phyloP scores from a whole-genome alignment of 2,888 invertebrate genomes.

The Meiosimyza decipiens region DNA sequence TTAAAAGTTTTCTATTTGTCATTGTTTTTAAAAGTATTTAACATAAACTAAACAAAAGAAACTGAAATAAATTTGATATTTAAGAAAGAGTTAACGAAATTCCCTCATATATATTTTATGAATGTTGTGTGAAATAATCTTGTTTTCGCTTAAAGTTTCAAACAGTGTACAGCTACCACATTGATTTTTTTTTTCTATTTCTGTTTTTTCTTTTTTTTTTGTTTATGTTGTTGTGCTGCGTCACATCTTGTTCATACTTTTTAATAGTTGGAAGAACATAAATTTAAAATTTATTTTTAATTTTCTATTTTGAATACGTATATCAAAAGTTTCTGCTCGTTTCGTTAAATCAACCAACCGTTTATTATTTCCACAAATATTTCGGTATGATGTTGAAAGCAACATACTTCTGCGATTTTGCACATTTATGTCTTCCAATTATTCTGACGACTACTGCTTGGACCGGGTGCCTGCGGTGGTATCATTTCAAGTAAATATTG shows the following conservation, averaged over 20 bases:
- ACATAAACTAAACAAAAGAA: too few relatives aligned
- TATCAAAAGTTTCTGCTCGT: too few relatives aligned
- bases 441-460: constrained; percentile 66
- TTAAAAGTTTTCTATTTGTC: constrained; percentile 5
- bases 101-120: constrained; percentile 2
- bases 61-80: neutral
- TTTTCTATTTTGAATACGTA: neutral
- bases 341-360: too few relatives aligned
- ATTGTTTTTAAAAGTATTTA: neutral
- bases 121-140: constrained; percentile 7
- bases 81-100: constrained; percentile 6
- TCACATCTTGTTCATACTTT: neutral
- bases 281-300: neutral
- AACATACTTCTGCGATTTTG: neutral
- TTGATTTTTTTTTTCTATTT: too few relatives aligned
- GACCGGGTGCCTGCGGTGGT: constrained; percentile 67
- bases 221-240: neutral
- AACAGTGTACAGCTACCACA: constrained; percentile 9
- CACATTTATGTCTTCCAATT: constrained; percentile 66
- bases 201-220: too few relatives aligned
- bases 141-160: constrained; percentile 31
- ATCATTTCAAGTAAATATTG: constrained; percentile 98
- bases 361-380: too few relatives aligned
- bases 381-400: too few relatives aligned
- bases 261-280: constrained; percentile 19